Conservation (phyloP, 2,888 invertebrate genomes). For the Arge pagana region DNA sequence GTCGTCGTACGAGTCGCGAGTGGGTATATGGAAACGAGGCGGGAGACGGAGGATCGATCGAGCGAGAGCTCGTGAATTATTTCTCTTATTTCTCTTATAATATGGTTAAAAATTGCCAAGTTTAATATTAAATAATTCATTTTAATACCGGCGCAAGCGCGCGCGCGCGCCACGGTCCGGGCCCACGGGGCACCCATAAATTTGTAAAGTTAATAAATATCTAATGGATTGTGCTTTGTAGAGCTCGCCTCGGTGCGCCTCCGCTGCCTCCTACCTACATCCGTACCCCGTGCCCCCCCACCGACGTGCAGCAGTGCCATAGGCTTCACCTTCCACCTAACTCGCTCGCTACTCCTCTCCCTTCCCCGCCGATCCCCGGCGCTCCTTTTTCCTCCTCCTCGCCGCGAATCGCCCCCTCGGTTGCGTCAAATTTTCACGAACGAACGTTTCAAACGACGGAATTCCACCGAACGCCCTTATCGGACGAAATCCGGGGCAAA, state of each 20-base stretch:
- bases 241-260: conserved; percentile 36
- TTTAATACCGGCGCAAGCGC: conserved; percentile 61
- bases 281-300: background rate
- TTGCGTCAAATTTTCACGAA: conserved; percentile 36
- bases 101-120: conserved; percentile 62
- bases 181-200: conserved; percentile 57
- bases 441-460: conserved; percentile 34
- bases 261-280: background rate
- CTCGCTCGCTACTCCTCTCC: conserved; percentile 11
- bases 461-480: too few relatives aligned
- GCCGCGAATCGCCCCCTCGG: conserved; percentile 28
- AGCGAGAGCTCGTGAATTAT: conserved; percentile 53
- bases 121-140: conserved; percentile 67
- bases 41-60: too few relatives aligned
- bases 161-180: conserved; percentile 41
- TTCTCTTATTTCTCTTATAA: conserved; percentile 55
- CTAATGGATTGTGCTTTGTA: conserved; percentile 58
- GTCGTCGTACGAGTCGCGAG: too few relatives aligned
- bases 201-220: conserved; percentile 59
- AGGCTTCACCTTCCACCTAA: conserved; percentile 16
- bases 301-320: background rate
- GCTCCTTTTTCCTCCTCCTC: conserved; percentile 16
- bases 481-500: too few relatives aligned
- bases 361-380: conserved; percentile 16
- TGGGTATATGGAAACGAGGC: too few relatives aligned